These are phyloP conservation scores for Peromyscus eremicus DNA, from an alignment of 2,797 vertebrate genomes.

Conservation along the genomic window DNA sequence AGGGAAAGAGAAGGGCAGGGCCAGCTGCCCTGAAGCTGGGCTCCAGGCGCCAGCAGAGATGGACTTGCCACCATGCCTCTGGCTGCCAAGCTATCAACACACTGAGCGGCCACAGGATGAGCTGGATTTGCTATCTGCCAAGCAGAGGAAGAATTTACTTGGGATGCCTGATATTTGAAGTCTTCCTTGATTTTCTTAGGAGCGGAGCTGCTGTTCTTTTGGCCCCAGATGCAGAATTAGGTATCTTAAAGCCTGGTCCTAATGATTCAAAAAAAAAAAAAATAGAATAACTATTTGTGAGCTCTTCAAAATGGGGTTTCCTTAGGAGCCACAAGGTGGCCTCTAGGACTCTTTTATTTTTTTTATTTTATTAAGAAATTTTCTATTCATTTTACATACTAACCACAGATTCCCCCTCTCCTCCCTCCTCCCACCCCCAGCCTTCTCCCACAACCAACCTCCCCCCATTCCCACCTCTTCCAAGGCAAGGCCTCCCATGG, in stretches of 20 bases:
- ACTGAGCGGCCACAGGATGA: slow-evolving; percentile 33
- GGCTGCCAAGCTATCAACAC: slow-evolving; percentile 61
- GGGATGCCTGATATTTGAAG: slow-evolving; percentile 61
- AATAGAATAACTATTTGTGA: slow-evolving; percentile 20
- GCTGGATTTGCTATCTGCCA: slow-evolving; percentile 61
- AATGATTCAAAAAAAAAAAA: background rate
- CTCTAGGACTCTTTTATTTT: background rate
- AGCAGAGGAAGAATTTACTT: slow-evolving; percentile 65
- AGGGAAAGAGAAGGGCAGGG: background rate
- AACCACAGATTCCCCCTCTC: too few species aligned
- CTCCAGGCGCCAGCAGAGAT: slow-evolving; percentile 66
- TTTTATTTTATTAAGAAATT: too few species aligned
- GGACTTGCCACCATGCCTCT: slow-evolving; percentile 58
- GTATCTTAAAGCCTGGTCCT: background rate
- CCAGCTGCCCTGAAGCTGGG: background rate
- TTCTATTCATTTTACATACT: too few species aligned
- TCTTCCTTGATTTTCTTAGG: slow-evolving; percentile 56
- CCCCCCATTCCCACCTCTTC: too few species aligned
- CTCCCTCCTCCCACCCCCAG: too few species aligned
- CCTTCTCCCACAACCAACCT: too few species aligned
- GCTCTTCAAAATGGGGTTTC: slow-evolving; percentile 19
- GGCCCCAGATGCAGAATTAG: background rate
- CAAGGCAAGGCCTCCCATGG: too few species aligned
- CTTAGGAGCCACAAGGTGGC: background rate
- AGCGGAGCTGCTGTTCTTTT: slow-evolving; percentile 45